phyloP scores from a whole-genome alignment of 2,113 vertebrate species.

The Bambusicola thoracicus region DNA sequence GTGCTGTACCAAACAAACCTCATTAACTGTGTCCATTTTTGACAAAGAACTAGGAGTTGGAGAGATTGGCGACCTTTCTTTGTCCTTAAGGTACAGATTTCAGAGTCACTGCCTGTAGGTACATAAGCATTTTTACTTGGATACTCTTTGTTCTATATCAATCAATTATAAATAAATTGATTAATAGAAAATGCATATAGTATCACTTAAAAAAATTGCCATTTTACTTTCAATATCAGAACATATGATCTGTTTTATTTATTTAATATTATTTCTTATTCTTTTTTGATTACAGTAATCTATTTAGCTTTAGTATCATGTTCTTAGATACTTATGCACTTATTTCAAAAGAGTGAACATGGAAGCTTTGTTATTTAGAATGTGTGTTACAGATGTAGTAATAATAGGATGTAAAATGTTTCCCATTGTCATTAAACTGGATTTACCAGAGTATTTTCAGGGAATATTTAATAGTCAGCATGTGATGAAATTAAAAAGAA shows the following conservation, averaged over 20 bases:
- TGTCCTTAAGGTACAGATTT: slow-evolving; percentile 83
- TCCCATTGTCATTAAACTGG: not conserved
- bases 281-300: not conserved
- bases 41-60: slow-evolving; percentile 84
- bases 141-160: slow-evolving; percentile 53
- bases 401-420: not conserved
- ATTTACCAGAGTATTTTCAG: not conserved
- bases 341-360: not conserved
- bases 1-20: slow-evolving; percentile 94
- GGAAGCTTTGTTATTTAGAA: not conserved
- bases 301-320: slow-evolving; percentile 7
- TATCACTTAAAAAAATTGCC: not conserved
- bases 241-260: not conserved
- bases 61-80: slow-evolving; percentile 84
- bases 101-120: slow-evolving; percentile 64
- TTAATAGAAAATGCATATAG: not conserved
- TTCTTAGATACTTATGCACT: not conserved
- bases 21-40: slow-evolving; percentile 93
- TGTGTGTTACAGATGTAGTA: not conserved
- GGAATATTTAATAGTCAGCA: not conserved
- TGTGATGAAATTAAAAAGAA: not conserved
- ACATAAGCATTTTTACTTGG: slow-evolving; percentile 66
- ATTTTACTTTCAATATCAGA: slow-evolving; percentile 15
- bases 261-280: not conserved
- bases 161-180: slow-evolving; percentile 38